A percentile compares a stretch with the other conserved stretches of the same genome.
Conservation (phyloP, 2,888 invertebrate species). For the Andrena haemorrhoa region DNA sequence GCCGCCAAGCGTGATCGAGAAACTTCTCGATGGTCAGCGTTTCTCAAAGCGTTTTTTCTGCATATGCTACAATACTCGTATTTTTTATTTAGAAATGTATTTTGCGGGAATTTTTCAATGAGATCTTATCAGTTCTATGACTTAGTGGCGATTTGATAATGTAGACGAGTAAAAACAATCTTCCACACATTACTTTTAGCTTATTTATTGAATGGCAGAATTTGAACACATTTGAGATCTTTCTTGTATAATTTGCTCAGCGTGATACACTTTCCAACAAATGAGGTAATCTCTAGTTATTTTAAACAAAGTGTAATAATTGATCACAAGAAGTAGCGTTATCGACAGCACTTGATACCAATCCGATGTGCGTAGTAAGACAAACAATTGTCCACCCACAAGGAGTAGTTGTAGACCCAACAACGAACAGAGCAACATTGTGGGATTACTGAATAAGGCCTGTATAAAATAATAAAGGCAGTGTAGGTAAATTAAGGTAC, state of each 20-base stretch:
- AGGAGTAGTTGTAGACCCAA: slow-evolving; percentile 90
- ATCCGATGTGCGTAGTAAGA: slow-evolving; percentile 92
- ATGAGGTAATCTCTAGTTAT: slow-evolving; percentile 94
- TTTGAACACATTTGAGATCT: slow-evolving; percentile 81
- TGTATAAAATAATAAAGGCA: slow-evolving; percentile 85
- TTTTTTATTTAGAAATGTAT: too few relatives aligned
- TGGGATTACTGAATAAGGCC: slow-evolving; percentile 95
- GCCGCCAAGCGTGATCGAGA: too few relatives aligned
- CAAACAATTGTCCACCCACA: slow-evolving; percentile 91
- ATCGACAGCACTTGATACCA: slow-evolving; percentile 97
- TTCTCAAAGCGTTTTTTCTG: too few relatives aligned
- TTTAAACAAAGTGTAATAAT: slow-evolving; percentile 96
- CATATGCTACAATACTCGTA: too few relatives aligned
- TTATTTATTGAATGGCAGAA: slow-evolving; percentile 64
- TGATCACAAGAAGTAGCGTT: slow-evolving; percentile 94
- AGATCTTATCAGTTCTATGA: too few relatives aligned
- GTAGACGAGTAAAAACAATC: not conserved
- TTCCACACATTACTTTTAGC: not conserved
- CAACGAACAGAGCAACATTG: slow-evolving; percentile 90
- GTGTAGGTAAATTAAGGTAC: not conserved
- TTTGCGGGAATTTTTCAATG: too few relatives aligned
- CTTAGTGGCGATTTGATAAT: too few relatives aligned
- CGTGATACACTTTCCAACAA: slow-evolving; percentile 92
- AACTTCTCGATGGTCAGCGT: too few relatives aligned
- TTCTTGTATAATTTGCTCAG: slow-evolving; percentile 90